phyloP scores from a whole-genome alignment of 1,140 invertebrate genomes.

The Drosophila varians region DNA sequence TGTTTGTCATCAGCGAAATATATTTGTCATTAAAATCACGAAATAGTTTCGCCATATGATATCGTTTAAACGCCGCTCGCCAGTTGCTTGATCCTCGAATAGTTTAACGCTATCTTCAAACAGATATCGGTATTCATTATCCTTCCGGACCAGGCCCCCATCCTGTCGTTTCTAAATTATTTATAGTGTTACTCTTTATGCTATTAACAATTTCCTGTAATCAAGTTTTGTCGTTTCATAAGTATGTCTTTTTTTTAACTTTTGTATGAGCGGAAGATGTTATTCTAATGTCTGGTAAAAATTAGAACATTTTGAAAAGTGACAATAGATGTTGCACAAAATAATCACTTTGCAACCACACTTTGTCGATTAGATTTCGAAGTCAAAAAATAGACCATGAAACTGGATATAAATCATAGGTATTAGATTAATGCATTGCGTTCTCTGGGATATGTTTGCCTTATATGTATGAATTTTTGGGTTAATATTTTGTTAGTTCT shows the following conservation, averaged over 20 bases:
- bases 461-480: conserved; percentile 57
- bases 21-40: conserved; percentile 83
- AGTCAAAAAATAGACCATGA: conserved; percentile 11
- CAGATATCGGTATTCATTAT: conserved; percentile 16
- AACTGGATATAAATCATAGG: conserved; percentile 13
- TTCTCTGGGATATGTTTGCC: conserved; percentile 67
- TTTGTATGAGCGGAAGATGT: conserved; percentile 38
- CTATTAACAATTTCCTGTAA: conserved; percentile 81
- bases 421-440: conserved; percentile 45
- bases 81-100: conserved; percentile 16
- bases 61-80: conserved; percentile 56
- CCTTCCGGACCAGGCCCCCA: conserved; percentile 29
- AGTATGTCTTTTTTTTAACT: conserved; percentile 50
- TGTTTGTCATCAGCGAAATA: conserved; percentile 82
- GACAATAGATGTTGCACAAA: conserved; percentile 3
- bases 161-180: conserved; percentile 33
- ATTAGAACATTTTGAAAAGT: conserved; percentile 6
- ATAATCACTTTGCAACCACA: neutral
- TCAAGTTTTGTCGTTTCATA: conserved; percentile 78
- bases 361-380: neutral
- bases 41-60: conserved; percentile 79
- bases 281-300: conserved; percentile 9
- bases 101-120: conserved; percentile 22
- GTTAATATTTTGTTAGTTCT: conserved; percentile 45
- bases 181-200: conserved; percentile 52